Conservation (phyloP, 2,888 invertebrate species). For the Oscheius myriophilus region DNA sequence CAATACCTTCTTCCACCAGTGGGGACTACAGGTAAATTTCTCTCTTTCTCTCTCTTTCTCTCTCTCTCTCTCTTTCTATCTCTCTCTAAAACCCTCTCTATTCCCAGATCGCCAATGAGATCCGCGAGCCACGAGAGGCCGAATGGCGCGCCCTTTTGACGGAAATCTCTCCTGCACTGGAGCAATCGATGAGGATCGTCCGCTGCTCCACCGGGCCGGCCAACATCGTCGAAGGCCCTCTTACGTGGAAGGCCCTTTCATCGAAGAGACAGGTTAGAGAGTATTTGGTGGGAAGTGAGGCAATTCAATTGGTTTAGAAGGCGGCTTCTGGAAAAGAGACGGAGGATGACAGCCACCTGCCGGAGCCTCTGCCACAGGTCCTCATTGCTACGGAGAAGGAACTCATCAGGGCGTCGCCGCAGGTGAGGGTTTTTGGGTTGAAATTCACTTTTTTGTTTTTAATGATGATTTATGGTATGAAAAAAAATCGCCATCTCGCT, state of each 20-base stretch:
- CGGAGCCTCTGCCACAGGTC: slow-evolving; percentile 74
- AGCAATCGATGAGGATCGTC: slow-evolving; percentile 40
- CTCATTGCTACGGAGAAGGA: slow-evolving; percentile 48
- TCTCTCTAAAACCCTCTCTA: background rate
- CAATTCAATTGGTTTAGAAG: too few species aligned
- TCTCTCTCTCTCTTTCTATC: background rate
- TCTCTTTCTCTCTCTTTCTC: background rate
- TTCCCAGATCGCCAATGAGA: slow-evolving; percentile 56
- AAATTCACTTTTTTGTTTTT: too few species aligned
- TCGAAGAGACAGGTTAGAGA: slow-evolving; percentile 75
- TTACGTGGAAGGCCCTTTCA: slow-evolving; percentile 98
- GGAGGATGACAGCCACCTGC: slow-evolving; percentile 63
- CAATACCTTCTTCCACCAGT: slow-evolving; percentile 56
- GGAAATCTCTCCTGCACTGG: slow-evolving; percentile 40
- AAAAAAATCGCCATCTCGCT: too few species aligned
- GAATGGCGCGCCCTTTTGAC: slow-evolving; percentile 25
- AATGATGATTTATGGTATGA: too few species aligned
- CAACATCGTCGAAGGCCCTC: slow-evolving; percentile 85
- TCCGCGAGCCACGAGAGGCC: slow-evolving; percentile 36
- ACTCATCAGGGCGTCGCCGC: slow-evolving; percentile 40
- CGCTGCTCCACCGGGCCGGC: background rate
- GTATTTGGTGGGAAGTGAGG: too few species aligned
- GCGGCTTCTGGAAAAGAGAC: slow-evolving; percentile 22
- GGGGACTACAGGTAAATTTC: slow-evolving; percentile 57
- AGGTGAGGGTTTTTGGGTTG: slow-evolving; percentile 15